Percentiles rank a stretch among this genome's conserved stretches.
Conservation (phyloP, 2,888 invertebrate genomes). For the Endomychus coccineus region DNA sequence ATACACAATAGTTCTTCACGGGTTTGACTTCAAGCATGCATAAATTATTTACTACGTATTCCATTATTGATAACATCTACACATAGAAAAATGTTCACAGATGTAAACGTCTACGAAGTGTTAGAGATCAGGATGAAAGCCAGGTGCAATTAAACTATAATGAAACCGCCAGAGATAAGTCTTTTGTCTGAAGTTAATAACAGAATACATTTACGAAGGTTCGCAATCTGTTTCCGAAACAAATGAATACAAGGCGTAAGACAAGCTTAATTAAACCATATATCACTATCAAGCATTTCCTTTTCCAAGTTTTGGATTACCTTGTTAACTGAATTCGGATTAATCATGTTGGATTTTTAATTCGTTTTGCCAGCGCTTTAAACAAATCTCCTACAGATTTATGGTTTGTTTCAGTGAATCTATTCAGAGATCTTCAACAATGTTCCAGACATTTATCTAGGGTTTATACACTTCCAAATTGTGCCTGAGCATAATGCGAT, state of each 20-base stretch:
- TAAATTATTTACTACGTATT: too few species aligned
- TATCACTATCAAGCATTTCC: conserved; percentile 40
- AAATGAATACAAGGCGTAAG: conserved; percentile 45
- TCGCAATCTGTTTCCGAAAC: conserved; percentile 43
- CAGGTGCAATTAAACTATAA: background rate
- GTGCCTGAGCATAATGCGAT: too few species aligned
- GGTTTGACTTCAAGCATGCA: too few species aligned
- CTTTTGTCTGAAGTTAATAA: background rate
- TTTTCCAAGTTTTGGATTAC: conserved; percentile 39
- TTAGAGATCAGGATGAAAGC: too few species aligned
- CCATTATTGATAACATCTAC: too few species aligned
- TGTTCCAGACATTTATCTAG: too few species aligned
- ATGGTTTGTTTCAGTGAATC: conserved; percentile 32
- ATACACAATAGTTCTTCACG: too few species aligned
- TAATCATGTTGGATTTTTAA: conserved; percentile 42
- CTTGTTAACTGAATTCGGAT: conserved; percentile 41
- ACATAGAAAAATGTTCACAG: too few species aligned
- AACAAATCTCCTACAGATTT: conserved; percentile 33
- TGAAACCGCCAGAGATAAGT: background rate
- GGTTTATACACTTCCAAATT: too few species aligned
- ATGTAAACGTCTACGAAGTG: too few species aligned
- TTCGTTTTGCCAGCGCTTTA: conserved; percentile 33
- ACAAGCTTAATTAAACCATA: conserved; percentile 45
- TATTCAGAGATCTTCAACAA: too few species aligned
- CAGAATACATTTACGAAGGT: conserved; percentile 30